A percentile compares a stretch with the other conserved stretches of the same genome.
Conservation (phyloP, 2,113 vertebrate species). For the Passer domesticus region DNA sequence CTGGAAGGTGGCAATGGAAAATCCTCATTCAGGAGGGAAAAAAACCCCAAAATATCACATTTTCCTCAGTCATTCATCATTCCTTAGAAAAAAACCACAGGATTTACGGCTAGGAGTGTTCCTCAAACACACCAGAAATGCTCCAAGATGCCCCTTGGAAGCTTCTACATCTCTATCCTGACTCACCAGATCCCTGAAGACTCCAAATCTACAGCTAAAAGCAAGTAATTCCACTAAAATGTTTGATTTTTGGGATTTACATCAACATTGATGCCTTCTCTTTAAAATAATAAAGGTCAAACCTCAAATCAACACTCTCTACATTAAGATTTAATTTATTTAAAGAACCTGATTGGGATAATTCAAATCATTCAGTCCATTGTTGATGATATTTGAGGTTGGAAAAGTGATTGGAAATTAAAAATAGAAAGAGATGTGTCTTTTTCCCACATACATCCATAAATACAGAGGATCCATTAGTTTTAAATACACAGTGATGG, state of each 20-base stretch:
- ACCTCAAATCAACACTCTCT: neutral
- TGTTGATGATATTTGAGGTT: neutral
- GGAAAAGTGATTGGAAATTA: neutral
- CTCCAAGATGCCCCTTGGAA: neutral
- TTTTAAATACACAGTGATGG: neutral
- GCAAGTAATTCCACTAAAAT: neutral
- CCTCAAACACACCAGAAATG: neutral
- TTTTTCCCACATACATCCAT: neutral
- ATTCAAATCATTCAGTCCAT: neutral
- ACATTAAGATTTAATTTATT: neutral
- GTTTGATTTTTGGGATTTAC: neutral
- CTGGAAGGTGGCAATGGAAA: neutral
- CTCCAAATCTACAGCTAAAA: neutral
- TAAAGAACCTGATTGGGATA: neutral
- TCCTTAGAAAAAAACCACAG: neutral
- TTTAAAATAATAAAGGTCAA: neutral
- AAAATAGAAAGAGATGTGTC: neutral
- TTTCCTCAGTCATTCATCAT: neutral
- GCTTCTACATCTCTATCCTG: accelerated
- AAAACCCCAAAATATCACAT: accelerated
- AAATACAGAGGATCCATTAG: neutral
- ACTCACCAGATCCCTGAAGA: neutral
- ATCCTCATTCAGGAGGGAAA: neutral
- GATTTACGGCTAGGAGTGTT: neutral
- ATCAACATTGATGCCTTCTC: neutral